Base-by-base conservation (phyloP, 2,113 vertebrate genomes). In the Lichenostomus cassidix region DNA sequence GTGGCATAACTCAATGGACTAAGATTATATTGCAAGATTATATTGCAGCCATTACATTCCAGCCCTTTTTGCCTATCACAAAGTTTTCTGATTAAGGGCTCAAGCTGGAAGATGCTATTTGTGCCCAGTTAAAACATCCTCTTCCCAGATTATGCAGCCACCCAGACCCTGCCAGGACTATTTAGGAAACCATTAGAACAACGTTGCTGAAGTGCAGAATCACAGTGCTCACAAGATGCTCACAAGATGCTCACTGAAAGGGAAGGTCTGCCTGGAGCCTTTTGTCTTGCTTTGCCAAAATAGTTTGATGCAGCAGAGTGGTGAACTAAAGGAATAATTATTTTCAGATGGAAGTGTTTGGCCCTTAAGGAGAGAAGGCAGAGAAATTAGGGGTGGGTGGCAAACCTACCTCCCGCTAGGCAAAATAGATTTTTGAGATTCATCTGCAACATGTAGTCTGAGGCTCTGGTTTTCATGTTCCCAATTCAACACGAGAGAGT, bases 171-270 rank as follows among this genome's bases (percentile, higher is more conserved):
- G n/a, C 10, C 47, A 63, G 28, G 0, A 1, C 1, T 23, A 33
- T 7, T 21, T 18, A 19, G 9, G 83, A 63, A 70, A 11, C 22
- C 46, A 35, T 33, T 15, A 49, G 56, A 53, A 7, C 28, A 62
- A 19, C 0, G 2, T 12, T 82, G 47, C n/a, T 79, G 37, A 35
- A 25, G 12, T 8, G 46, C 28, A 71, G 35, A 4, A 15, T 21
- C 55, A 33, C 56, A 27, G 18, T 2, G 44, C 35, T 37, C 21
- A 16, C 0, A 0, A 49, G 18, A 28, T 17, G 44, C 35, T 37
- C 21, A 16, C 0, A 0, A 49, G 18, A 28, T 17, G n/a, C n/a
- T n/a, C 47, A 55, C 22, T 0, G 2, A 39, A 63, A 6, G 17
- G 8, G 31, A 2, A 68, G 4, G 3, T 31, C 70, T 53, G 18